Base-by-base conservation (phyloP, 2,888 invertebrate genomes). In the Coleophora flavipennella region DNA sequence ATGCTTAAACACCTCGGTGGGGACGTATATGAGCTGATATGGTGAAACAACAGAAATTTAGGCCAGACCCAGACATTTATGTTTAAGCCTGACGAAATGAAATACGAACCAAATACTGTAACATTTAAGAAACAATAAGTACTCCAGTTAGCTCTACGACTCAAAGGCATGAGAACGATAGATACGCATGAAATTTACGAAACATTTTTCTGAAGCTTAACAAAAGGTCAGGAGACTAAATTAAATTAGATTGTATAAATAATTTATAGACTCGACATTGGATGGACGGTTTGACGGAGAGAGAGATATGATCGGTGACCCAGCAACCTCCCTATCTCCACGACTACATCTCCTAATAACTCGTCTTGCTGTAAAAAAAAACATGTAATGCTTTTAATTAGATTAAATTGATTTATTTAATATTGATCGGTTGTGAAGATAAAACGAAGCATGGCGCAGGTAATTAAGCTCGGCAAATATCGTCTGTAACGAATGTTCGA, bases 321-420 rank as follows among this genome's bases (percentile, higher is more conserved):
- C 78, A 20, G 71, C 65, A 64, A 74, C 74, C 73, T 71, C 54
- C 53, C 62, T 67, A 83, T 81, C 81, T 79, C 57, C 66, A 73
- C 72, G 72, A 72, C 67, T 71, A 59, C 69, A 83, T 84, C 83
- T 80, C 59, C 67, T 81, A 77, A 80, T 76, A 75, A 73, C 68
- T 71, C 70, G 68, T 74, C 80, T 83, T 79, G 79, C 81, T 79
- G 76, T 73, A 67, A 78, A 77, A 81, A 83, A 83, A 83, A 81
- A 81, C 69, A 75, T 78, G 80, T 79, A 81, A 80, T 76, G 78
- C 78, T 79, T 83, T 84, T 84, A 84, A 84, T 84, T 84, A 84
- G 78, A 83, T 83, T 83, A 81, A 79, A 83, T 83, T 81, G 81
- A 81, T 81, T 83, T 78, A 79, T 75, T 75, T 71, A 67, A 62